A percentile compares a stretch with the other conserved stretches of the same genome.
Conservation (phyloP, 2,113 vertebrate species). For the Microtus montanus region DNA sequence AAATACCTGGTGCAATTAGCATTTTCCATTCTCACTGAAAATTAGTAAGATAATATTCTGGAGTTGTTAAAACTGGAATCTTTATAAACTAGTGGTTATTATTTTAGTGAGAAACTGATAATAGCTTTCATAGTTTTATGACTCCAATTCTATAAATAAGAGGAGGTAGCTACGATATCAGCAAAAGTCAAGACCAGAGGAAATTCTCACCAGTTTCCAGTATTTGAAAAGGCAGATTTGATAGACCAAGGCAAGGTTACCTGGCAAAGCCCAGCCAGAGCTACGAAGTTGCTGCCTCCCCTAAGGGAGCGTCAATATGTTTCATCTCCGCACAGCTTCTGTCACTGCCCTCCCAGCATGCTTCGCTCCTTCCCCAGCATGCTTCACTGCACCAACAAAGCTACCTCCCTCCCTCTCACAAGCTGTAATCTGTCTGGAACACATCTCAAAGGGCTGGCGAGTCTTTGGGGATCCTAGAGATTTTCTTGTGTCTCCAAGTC, state of each 20-base stretch:
- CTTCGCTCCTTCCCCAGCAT: background rate
- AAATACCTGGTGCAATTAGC: background rate
- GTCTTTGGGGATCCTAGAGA: background rate
- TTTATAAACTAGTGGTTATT: constrained; percentile 2
- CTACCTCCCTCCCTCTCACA: background rate
- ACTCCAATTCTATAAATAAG: background rate
- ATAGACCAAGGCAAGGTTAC: background rate
- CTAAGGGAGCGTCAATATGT: rapidly evolving
- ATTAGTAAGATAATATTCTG: constrained; percentile 28
- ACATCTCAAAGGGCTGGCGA: background rate
- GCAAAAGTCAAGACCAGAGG: constrained; percentile 34
- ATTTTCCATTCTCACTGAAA: constrained; percentile 40
- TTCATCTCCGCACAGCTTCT: background rate
- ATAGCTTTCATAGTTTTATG: background rate
- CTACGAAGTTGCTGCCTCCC: background rate
- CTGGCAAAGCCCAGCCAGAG: background rate
- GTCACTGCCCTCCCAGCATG: background rate
- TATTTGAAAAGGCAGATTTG: background rate
- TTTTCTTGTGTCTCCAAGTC: background rate
- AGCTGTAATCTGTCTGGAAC: background rate
- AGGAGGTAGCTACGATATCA: background rate
- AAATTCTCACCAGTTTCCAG: background rate
- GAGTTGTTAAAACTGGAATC: constrained; percentile 42
- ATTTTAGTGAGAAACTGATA: constrained; percentile 32
- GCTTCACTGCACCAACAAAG: background rate